Conservation (phyloP, 2,797 vertebrate species). For the Dendrocincla fuliginosa region DNA sequence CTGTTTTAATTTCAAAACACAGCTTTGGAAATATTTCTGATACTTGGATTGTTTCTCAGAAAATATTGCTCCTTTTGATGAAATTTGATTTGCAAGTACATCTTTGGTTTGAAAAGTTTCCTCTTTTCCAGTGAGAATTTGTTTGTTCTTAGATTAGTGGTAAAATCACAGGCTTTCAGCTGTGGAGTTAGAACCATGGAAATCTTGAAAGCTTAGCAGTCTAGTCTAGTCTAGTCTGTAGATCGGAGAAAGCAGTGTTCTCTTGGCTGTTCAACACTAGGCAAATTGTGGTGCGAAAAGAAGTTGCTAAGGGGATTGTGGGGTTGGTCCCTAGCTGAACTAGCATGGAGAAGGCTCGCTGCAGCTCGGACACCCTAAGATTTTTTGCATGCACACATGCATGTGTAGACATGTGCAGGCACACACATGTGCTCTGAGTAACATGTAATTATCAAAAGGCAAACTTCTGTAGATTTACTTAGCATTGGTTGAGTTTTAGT, state of each 20-base stretch:
- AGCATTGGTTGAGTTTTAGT: background rate
- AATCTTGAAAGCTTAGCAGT: background rate
- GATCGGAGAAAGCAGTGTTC: background rate
- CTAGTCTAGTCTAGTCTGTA: background rate
- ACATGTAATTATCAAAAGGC: background rate
- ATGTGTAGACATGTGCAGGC: too few species aligned
- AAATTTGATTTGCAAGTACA: background rate
- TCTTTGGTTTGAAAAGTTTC: background rate
- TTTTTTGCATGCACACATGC: rapidly evolving
- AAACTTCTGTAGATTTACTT: background rate
- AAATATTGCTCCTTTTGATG: background rate
- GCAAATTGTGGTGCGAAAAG: background rate
- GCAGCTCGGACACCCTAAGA: background rate
- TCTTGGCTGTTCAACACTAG: background rate
- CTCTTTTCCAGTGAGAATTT: background rate
- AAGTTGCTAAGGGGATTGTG: background rate
- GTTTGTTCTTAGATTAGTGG: background rate
- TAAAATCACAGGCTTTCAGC: background rate
- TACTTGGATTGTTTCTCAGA: background rate
- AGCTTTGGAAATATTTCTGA: background rate
- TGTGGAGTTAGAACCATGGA: background rate
- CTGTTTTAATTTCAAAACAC: background rate
- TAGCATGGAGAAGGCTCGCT: background rate
- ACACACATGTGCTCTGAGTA: background rate
- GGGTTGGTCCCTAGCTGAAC: background rate